phyloP scores from a whole-genome alignment of 2,113 vertebrate genomes.

The Tor tambroides region DNA sequence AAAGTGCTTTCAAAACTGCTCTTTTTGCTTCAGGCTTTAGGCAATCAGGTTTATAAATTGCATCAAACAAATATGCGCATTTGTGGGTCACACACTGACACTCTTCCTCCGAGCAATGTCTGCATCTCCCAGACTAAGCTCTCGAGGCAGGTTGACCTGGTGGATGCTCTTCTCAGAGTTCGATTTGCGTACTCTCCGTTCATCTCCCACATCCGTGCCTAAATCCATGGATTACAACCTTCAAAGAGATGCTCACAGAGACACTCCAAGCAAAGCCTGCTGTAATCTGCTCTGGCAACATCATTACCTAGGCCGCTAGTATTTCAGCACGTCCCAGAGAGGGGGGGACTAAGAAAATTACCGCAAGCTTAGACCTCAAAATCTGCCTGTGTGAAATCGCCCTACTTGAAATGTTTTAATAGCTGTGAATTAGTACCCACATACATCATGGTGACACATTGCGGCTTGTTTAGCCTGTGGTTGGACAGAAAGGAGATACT shows the following conservation, averaged over 20 bases:
- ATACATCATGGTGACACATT: neutral
- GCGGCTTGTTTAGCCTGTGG: neutral
- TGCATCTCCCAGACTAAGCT: constrained; percentile 43
- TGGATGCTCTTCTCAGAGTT: constrained; percentile 39
- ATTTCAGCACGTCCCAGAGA: constrained; percentile 3
- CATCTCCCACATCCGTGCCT: constrained; percentile 45
- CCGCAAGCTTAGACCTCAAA: constrained; percentile 1
- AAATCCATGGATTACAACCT: constrained; percentile 74
- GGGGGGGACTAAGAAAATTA: constrained; percentile 7
- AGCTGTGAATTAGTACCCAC: constrained; percentile 1
- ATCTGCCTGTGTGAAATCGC: constrained; percentile 4
- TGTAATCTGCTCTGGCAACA: constrained; percentile 70
- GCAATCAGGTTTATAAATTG: constrained; percentile 19
- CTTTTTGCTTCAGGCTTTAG: neutral
- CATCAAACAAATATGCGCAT: constrained; percentile 5
- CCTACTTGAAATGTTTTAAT: constrained; percentile 5
- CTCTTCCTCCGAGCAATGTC: neutral
- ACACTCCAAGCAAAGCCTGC: constrained; percentile 66
- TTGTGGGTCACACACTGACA: neutral
- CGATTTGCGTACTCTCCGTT: constrained; percentile 48
- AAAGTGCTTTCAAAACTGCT: neutral
- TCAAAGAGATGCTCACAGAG: constrained; percentile 62
- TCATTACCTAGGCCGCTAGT: constrained; percentile 49
- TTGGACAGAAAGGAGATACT: neutral
- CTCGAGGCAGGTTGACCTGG: constrained; percentile 46